phyloP scores from a whole-genome alignment of 2,113 vertebrate genomes.

The Prunella himalayana region DNA sequence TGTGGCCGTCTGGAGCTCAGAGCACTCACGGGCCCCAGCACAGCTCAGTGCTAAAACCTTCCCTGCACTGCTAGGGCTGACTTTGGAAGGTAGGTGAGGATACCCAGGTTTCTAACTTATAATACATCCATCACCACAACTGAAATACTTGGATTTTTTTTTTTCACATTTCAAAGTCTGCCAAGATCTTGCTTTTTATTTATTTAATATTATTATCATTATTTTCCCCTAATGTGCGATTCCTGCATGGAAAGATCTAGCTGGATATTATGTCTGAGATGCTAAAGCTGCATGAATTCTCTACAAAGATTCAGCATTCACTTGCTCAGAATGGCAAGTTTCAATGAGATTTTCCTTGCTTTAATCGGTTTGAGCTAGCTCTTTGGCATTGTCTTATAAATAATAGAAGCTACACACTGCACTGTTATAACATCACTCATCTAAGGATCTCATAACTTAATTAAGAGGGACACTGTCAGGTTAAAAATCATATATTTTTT shows the following conservation, averaged over 20 bases:
- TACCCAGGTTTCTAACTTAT: neutral
- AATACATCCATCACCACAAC: neutral
- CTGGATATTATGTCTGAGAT: neutral
- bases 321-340: constrained; percentile 8
- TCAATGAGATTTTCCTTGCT: constrained; percentile 54
- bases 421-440: constrained; percentile 67
- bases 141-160: neutral
- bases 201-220: neutral
- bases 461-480: constrained; percentile 66
- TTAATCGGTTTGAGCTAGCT: constrained; percentile 59
- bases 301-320: neutral
- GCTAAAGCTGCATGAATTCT: neutral
- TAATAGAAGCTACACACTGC: constrained; percentile 63
- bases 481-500: constrained; percentile 69
- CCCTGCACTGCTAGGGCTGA: neutral
- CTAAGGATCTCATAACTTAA: constrained; percentile 68
- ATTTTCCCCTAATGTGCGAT: neutral
- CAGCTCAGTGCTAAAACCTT: neutral
- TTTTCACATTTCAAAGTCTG: neutral
- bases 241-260: neutral
- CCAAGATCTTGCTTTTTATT: neutral
- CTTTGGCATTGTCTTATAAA: constrained; percentile 66
- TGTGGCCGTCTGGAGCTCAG: fast-evolving
- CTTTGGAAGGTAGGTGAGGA: neutral
- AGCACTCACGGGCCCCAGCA: fast-evolving